A percentile compares a stretch with the other conserved stretches of the same genome.
Conservation (phyloP, 1,140 invertebrate species). For the Brachystomella parvula region DNA sequence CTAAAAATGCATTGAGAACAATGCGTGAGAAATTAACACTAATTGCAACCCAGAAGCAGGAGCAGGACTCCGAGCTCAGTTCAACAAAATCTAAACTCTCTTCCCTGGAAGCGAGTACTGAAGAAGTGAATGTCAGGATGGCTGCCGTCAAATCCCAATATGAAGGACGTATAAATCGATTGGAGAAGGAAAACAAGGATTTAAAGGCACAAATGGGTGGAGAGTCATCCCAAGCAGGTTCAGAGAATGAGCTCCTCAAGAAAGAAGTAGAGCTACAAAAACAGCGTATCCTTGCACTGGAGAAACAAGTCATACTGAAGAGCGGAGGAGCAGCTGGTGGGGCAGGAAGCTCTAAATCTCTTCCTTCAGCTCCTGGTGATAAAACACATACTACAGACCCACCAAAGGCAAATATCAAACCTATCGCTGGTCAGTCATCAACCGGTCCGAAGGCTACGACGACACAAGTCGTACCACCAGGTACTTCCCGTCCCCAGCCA, state of each 20-base stretch:
- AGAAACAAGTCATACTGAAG: conserved; percentile 54
- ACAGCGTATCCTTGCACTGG: conserved; percentile 63
- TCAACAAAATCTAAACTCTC: conserved; percentile 48
- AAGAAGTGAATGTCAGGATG: conserved; percentile 39
- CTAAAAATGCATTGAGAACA: conserved; percentile 61
- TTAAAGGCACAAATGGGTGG: conserved; percentile 44
- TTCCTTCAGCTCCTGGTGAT: conserved; percentile 37
- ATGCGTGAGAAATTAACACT: conserved; percentile 62
- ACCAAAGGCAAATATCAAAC: conserved; percentile 85
- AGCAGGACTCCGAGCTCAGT: conserved; percentile 51
- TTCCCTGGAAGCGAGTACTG: conserved; percentile 27
- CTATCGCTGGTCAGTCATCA: conserved; percentile 66
- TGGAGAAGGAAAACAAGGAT: conserved; percentile 69
- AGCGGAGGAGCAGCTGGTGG: background rate
- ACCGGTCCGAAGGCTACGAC: conserved; percentile 41
- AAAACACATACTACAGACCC: conserved; percentile 54
- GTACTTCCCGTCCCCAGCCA: conserved; percentile 26
- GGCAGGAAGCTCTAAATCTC: background rate
- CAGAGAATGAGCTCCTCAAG: conserved; percentile 53
- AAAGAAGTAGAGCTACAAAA: conserved; percentile 64
- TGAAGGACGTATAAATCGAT: conserved; percentile 57
- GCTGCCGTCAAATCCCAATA: conserved; percentile 59
- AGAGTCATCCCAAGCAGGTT: conserved; percentile 40
- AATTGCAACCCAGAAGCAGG: conserved; percentile 58
- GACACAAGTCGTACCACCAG: conserved; percentile 39